A percentile compares a stretch with the other conserved stretches of the same genome.
Evolutionary conservation across 2,113 vertebrate species (phyloP).

Genomic region (Ibidorhyncha struthersii): DNA sequence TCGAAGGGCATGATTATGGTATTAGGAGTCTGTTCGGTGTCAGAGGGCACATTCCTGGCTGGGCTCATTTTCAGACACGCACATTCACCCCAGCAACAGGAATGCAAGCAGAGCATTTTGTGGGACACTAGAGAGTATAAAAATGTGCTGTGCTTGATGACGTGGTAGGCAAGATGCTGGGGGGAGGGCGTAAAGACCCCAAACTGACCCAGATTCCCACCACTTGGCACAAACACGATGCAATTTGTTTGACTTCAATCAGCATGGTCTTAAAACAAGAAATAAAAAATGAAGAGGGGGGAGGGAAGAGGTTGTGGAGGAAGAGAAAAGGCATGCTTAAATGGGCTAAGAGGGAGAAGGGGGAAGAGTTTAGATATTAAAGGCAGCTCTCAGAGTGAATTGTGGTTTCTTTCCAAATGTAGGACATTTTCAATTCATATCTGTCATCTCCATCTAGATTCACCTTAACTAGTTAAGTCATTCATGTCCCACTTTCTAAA

Average conservation of each 20-base stretch:
- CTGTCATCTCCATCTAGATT: background rate
- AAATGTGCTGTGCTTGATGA: conserved; percentile 15
- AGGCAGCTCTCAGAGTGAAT: background rate
- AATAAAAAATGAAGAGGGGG: background rate
- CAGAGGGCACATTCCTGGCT: conserved; percentile 56
- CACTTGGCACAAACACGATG: background rate
- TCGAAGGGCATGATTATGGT: background rate
- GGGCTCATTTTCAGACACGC: background rate
- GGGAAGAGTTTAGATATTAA: background rate
- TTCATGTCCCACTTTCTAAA: conserved; percentile 29
- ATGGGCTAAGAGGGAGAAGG: background rate
- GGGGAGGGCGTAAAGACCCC: background rate
- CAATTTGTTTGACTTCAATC: background rate
- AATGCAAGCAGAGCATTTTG: conserved; percentile 16
- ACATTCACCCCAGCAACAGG: conserved; percentile 4
- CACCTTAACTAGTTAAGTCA: conserved; percentile 12
- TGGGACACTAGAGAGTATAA: conserved; percentile 49
- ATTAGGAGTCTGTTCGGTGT: background rate
- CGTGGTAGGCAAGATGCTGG: background rate
- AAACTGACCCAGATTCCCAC: conserved; percentile 21
- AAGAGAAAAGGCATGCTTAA: background rate
- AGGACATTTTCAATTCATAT: background rate
- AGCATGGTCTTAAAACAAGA: background rate
- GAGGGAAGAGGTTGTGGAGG: background rate
- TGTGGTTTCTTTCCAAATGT: background rate